phyloP scores from a whole-genome alignment of 1,140 invertebrate species.

The Orius insidiosus region DNA sequence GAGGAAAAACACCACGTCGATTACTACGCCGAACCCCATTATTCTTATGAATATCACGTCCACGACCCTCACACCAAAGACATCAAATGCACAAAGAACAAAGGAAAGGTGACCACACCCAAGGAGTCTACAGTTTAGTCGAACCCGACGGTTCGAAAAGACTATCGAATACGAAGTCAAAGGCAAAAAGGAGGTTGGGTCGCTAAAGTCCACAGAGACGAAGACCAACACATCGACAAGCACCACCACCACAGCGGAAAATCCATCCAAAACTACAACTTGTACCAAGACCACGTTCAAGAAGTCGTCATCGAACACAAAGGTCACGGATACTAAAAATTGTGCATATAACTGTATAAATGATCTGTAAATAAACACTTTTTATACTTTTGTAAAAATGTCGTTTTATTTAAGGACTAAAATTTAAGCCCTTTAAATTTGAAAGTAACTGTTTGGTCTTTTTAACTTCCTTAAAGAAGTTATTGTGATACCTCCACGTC shows the following conservation, averaged over 20 bases:
- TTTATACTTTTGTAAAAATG: no score
- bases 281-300: no score
- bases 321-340: no score
- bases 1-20: neutral
- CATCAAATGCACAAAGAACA: slow-evolving; percentile 23
- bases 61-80: slow-evolving; percentile 24
- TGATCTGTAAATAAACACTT: no score
- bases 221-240: neutral
- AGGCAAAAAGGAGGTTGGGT: slow-evolving; percentile 18
- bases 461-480: no score
- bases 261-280: no score
- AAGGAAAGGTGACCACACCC: slow-evolving; percentile 18
- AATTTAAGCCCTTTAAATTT: no score
- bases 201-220: slow-evolving; percentile 18
- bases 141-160: slow-evolving; percentile 22
- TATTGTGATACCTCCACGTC: no score
- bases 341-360: no score
- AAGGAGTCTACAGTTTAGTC: slow-evolving; percentile 18
- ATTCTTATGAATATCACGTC: slow-evolving; percentile 25
- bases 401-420: no score
- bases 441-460: no score
- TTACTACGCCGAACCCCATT: slow-evolving; percentile 15
- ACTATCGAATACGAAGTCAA: slow-evolving; percentile 23
- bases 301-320: no score
- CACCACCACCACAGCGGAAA: slow-evolving; percentile 3